phyloP scores from a whole-genome alignment of 2,888 invertebrate genomes.

The Melangyna quadrimaculata region DNA sequence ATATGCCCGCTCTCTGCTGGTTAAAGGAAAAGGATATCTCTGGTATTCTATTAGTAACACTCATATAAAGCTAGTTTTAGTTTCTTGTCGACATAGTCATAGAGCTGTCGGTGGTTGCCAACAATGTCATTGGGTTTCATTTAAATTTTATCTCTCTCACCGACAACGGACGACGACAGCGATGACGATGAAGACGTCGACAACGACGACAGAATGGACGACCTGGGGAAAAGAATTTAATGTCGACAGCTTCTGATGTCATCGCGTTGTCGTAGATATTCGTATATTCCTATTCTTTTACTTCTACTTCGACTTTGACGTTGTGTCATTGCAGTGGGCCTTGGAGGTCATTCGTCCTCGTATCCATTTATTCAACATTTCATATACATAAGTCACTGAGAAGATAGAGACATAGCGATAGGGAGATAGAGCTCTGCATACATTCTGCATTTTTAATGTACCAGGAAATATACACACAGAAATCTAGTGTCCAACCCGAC shows the following conservation, averaged over 20 bases:
- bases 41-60: conserved; percentile 17
- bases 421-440: conserved; percentile 52
- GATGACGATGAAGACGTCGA: neutral
- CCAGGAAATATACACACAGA: conserved; percentile 65
- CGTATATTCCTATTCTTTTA: conserved; percentile 8
- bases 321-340: conserved; percentile 64
- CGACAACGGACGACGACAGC: neutral
- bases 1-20: neutral
- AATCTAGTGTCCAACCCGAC: conserved; percentile 53
- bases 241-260: conserved; percentile 54
- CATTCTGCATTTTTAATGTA: conserved; percentile 70
- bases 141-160: conserved; percentile 57
- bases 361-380: conserved; percentile 61
- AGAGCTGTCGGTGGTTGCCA: conserved; percentile 39
- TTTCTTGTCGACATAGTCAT: conserved; percentile 35
- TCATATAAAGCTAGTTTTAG: conserved; percentile 29
- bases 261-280: conserved; percentile 21
- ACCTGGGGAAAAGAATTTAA: conserved; percentile 54
- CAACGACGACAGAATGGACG: conserved; percentile 28
- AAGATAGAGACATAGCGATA: conserved; percentile 27
- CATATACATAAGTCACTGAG: conserved; percentile 47
- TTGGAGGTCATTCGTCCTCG: conserved; percentile 69
- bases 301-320: conserved; percentile 14
- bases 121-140: conserved; percentile 55
- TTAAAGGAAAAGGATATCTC: conserved; percentile 26